Conservation (phyloP, 2,888 invertebrate genomes). For the Stenolophus ochropezus region DNA sequence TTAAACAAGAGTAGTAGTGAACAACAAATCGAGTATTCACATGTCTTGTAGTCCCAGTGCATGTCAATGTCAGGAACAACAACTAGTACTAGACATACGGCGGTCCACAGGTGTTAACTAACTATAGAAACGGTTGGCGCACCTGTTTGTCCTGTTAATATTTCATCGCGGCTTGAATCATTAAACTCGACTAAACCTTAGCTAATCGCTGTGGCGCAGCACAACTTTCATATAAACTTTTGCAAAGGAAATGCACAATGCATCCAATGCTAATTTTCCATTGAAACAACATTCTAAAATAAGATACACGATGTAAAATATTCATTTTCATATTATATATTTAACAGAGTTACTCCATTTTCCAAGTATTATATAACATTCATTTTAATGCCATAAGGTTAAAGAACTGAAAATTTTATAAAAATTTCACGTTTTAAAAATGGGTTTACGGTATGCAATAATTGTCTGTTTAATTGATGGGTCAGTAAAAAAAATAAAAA, state of each 20-base stretch:
- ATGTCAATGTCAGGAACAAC: neutral
- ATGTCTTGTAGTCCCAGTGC: neutral
- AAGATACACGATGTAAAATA: too few relatives aligned
- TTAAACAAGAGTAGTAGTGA: neutral
- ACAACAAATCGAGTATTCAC: neutral
- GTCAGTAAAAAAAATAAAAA: too few relatives aligned
- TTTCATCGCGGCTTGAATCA: conserved; percentile 51
- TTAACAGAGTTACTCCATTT: too few relatives aligned
- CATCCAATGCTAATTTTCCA: too few relatives aligned
- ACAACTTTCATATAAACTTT: neutral
- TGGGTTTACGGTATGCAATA: too few relatives aligned
- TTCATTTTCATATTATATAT: too few relatives aligned
- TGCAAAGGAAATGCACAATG: neutral
- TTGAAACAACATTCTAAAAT: too few relatives aligned
- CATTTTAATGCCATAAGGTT: too few relatives aligned
- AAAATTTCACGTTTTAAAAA: too few relatives aligned
- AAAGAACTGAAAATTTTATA: too few relatives aligned
- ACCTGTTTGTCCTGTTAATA: conserved; percentile 55
- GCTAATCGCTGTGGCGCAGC: conserved; percentile 46
- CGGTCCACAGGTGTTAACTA: conserved; percentile 58
- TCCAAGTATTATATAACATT: too few relatives aligned
- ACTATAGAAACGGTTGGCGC: conserved; percentile 14
- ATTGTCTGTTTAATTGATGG: too few relatives aligned
- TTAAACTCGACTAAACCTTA: conserved; percentile 55
- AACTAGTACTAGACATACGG: neutral